Percentiles rank a stretch among this genome's conserved stretches.
Evolutionary conservation across 2,888 invertebrate genomes (phyloP).

Genomic region (Doris montereyensis): DNA sequence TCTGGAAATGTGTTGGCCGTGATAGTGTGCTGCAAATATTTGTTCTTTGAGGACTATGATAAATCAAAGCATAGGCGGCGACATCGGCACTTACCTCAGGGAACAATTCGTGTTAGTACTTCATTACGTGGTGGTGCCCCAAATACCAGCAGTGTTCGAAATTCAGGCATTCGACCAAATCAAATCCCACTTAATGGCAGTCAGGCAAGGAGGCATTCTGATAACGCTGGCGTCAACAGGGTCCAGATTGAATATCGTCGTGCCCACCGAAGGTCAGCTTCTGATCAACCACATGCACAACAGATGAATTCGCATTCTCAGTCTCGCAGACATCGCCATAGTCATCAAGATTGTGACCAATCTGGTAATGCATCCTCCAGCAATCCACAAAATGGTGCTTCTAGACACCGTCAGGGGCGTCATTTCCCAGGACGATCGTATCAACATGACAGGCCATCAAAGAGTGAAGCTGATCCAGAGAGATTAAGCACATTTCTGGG

Average conservation of each 20-base stretch:
- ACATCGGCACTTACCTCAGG: slow-evolving; percentile 35
- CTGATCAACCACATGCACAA: slow-evolving; percentile 35
- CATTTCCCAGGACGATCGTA: too few species aligned
- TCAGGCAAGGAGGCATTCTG: slow-evolving; percentile 39
- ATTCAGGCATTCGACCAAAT: slow-evolving; percentile 34
- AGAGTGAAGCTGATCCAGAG: too few species aligned
- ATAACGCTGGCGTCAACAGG: slow-evolving; percentile 34
- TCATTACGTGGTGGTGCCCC: slow-evolving; percentile 41
- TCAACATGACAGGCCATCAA: too few species aligned
- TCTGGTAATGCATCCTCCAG: too few species aligned
- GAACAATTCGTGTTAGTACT: slow-evolving; percentile 30
- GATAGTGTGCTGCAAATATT: slow-evolving; percentile 56
- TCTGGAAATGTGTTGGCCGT: slow-evolving; percentile 53
- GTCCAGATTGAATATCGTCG: slow-evolving; percentile 40
- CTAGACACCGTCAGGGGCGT: too few species aligned
- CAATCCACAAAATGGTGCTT: too few species aligned
- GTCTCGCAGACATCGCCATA: slow-evolving; percentile 30
- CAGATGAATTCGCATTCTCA: too few species aligned
- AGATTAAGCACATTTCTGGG: too few species aligned
- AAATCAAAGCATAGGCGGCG: slow-evolving; percentile 38
- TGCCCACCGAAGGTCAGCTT: slow-evolving; percentile 34
- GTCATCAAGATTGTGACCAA: slow-evolving; percentile 21
- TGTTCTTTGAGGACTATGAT: slow-evolving; percentile 50
- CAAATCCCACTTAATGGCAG: slow-evolving; percentile 38
- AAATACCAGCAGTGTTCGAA: slow-evolving; percentile 35